Conservation (phyloP, 1,140 invertebrate genomes). For the Papilio polytes region DNA sequence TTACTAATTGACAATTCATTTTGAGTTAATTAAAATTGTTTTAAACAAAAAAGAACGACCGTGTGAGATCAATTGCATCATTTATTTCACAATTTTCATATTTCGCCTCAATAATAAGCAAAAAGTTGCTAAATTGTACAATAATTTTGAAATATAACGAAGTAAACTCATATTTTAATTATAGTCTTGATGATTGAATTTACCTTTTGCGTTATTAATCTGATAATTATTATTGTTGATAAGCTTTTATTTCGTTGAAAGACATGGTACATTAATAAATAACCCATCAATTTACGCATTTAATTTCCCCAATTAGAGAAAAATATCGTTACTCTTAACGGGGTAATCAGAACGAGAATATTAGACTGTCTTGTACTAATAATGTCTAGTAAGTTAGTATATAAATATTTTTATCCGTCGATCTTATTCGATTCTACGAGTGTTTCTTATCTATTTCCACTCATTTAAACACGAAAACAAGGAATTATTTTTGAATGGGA, state of each 20-base stretch:
- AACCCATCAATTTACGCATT: neutral
- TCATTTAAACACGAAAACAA: neutral
- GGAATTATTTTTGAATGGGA: neutral
- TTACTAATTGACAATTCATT: constrained; percentile 19
- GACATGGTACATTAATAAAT: neutral
- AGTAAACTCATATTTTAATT: constrained; percentile 5
- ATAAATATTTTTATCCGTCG: no score
- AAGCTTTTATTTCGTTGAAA: neutral
- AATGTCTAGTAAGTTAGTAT: no score
- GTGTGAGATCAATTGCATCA: constrained; percentile 24
- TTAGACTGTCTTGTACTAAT: no score
- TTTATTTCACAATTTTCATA: constrained; percentile 19
- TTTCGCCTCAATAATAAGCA: constrained; percentile 8
- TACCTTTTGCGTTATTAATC: neutral
- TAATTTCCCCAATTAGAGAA: neutral
- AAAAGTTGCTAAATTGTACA: constrained; percentile 1
- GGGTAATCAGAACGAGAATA: no score
- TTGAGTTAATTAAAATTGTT: constrained; percentile 8
- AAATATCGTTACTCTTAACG: neutral
- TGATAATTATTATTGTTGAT: neutral
- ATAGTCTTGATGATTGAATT: neutral
- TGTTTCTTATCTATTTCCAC: neutral
- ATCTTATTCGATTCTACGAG: neutral
- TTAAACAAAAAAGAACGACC: constrained; percentile 7
- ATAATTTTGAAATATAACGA: constrained; percentile 1